Conservation (phyloP, 1,140 invertebrate genomes). For the Pararge aegeria region DNA sequence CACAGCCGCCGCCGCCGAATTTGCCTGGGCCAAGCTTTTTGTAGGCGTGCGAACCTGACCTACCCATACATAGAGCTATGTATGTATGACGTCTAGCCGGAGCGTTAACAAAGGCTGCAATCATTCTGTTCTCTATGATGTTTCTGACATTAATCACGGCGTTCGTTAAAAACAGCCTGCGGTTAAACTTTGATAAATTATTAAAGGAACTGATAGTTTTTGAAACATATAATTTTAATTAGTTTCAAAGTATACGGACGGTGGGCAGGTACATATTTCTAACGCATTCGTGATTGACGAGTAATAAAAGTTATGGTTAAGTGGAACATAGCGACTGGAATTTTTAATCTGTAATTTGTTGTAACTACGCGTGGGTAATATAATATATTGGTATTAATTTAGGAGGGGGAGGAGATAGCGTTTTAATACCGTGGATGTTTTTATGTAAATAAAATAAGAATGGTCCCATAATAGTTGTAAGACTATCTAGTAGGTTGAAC, state of each 20-base stretch:
- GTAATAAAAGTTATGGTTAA: too few relatives aligned
- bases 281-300: too few relatives aligned
- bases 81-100: conserved; percentile 6
- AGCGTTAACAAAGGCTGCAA: conserved; percentile 17
- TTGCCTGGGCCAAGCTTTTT: conserved; percentile 55
- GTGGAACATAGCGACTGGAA: too few relatives aligned
- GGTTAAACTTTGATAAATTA: conserved; percentile 33
- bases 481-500: too few relatives aligned
- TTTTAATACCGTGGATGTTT: too few relatives aligned
- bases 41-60: conserved; percentile 42
- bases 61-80: conserved; percentile 38
- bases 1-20: conserved; percentile 53
- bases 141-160: conserved; percentile 21
- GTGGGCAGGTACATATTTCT: background rate
- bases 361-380: too few relatives aligned
- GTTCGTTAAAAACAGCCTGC: conserved; percentile 11
- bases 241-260: background rate
- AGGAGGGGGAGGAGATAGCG: too few relatives aligned
- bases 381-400: too few relatives aligned
- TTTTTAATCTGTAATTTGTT: too few relatives aligned
- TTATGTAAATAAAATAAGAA: too few relatives aligned
- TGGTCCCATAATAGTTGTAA: too few relatives aligned
- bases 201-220: conserved; percentile 10
- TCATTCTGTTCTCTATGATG: conserved; percentile 19
- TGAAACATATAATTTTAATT: background rate